Base-by-base conservation (phyloP, 2,888 invertebrate genomes). In the Macrosiphum euphorbiae region DNA sequence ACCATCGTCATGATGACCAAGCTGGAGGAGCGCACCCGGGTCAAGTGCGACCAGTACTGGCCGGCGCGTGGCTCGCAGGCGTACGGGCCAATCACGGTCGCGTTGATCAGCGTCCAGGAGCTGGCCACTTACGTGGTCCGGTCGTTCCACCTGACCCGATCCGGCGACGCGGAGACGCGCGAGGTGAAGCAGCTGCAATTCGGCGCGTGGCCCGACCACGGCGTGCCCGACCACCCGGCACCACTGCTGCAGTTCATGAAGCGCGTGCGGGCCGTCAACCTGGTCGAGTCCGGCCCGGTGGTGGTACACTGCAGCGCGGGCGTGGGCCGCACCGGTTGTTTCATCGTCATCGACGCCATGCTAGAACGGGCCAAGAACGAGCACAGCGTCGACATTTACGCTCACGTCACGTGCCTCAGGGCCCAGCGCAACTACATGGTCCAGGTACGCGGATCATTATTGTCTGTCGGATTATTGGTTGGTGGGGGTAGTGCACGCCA, bases 1-100 rank as follows among this genome's bases (percentile, higher is more conserved):
- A 99, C 99, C 0, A 98, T 99, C 95, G 99, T 99, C 3, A 99
- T 99, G 99, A 99, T 99, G 99, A 99, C 99, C 0, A 98, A 99
- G 95, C 96, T 99, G 94, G 99, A 99, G 96, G 99, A 99, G 95
- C 97, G 99, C 92, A 98, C 99, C 2, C 97, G 99, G 95, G 98
- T 99, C 95, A 99, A 99, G 96, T 99, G 99, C 96, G 98, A 99
- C 96, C 98, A 99, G 96, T 99, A 99, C 96, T 99, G 99, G 99
- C 99, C 99, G 0, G 97, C 97, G 13, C 97, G 99, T 67, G 99
- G 99, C 24, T 97, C 98, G 1, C 99, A 99, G 95, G 98, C 98
- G 0, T 99, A 99, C 95, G 99, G 99, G 13, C 97, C 98, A 95
- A 99, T 99, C 97, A 98, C 98, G 88, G 98, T 99, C 2, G 98